Percentiles rank a stretch among this genome's conserved stretches.
Conservation (phyloP, 2,888 invertebrate species). For the Osedax frankpressi region DNA sequence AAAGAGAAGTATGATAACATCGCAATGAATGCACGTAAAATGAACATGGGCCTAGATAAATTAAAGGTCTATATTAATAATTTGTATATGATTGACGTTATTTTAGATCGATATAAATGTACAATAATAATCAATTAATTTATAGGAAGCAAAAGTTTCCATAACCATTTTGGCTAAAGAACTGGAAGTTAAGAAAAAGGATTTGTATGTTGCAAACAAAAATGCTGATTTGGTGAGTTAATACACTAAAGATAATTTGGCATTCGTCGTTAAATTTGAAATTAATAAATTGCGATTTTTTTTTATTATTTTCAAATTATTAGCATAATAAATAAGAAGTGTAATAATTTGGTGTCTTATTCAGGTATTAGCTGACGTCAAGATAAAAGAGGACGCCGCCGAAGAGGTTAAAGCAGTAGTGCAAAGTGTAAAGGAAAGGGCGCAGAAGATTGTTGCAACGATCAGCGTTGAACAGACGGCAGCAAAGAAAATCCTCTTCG, state of each 20-base stretch:
- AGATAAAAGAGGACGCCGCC: slow-evolving; percentile 39
- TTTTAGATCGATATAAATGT: too few relatives aligned
- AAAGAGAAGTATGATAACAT: slow-evolving; percentile 65
- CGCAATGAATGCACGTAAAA: slow-evolving; percentile 56
- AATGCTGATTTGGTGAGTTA: slow-evolving; percentile 41
- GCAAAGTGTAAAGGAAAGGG: slow-evolving; percentile 42
- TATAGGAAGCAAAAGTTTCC: slow-evolving; percentile 37
- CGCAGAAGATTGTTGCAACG: slow-evolving; percentile 40
- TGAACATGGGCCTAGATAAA: slow-evolving; percentile 35
- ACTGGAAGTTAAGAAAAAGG: slow-evolving; percentile 42
- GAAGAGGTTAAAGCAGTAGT: slow-evolving; percentile 42
- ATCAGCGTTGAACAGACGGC: slow-evolving; percentile 38
- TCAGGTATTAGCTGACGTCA: slow-evolving; percentile 40
- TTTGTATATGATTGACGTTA: too few relatives aligned
- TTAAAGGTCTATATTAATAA: too few relatives aligned
- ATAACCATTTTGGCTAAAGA: slow-evolving; percentile 42
- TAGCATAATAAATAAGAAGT: too few relatives aligned
- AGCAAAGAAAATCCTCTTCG: slow-evolving; percentile 39
- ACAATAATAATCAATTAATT: too few relatives aligned
- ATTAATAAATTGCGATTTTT: too few relatives aligned
- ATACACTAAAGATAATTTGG: too few relatives aligned
- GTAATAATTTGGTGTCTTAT: too few relatives aligned
- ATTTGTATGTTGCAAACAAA: slow-evolving; percentile 39
- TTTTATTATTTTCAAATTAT: too few relatives aligned
- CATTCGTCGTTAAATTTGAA: too few relatives aligned